Evolutionary conservation across 2,888 invertebrate genomes (phyloP), one percentile per base, ranked within the genome.

Genomic region (Trimorus sp.): DNA sequence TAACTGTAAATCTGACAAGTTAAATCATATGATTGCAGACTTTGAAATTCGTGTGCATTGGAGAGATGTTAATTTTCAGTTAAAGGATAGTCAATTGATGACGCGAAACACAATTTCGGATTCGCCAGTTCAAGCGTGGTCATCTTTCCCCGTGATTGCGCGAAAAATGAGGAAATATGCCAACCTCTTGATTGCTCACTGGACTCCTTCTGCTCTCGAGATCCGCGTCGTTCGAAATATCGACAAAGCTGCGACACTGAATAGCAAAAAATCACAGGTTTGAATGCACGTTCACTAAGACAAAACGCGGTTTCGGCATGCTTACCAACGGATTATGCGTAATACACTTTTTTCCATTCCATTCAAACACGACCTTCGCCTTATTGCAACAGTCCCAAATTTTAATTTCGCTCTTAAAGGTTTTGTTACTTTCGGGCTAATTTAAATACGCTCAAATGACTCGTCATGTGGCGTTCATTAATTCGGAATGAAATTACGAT

Each of bases 201-300:
- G 89, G 84, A 83, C 87, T 87, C 80, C 88, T 88, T 85, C 89
- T 87, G 85, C 88, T 88, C 79, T 87, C 89, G 49, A 89, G 89
- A 84, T 91, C 92, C 82, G 91, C 92, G 83, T 93, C 93, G 91
- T 93, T 93, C 87, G 93, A 93, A 88, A 94, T 92, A 91, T 94
- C 94, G 88, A 94, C 94, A 90, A 94, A 94, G 92, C 94, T 94
- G 90, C 94, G 93, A 92, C 94, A 93, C 94, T 94, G 92, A 89
- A 76, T 89, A 90, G 88, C 89, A 88, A 89, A 87, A 86, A 87
- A 70, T 36, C 26, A 8, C 26, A 79, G 7, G 40, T 75, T 80
- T 71, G 56, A 78, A 81, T 74, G 76, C 80, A 80, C 83, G 71
- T 58, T 62, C 77, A 77, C 26, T 53, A 37, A 74, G 48, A 66